These are phyloP conservation scores for Diacarnus erythraeanus DNA, from an alignment of 37 sponge, comb jelly and placozoan genomes.

Conservation along the genomic window DNA sequence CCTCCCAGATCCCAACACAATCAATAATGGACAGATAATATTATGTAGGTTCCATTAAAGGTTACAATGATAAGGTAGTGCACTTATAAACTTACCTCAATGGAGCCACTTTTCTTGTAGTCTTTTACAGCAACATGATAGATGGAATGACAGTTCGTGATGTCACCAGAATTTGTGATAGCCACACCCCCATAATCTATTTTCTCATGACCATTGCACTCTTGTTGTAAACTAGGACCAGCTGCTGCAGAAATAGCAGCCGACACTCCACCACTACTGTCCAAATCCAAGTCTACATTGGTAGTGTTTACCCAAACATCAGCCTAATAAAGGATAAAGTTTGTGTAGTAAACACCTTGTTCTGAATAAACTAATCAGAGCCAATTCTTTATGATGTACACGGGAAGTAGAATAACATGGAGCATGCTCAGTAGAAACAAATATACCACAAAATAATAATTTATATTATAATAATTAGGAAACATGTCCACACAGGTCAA, in stretches of 20 bases:
- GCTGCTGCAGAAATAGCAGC: slow-evolving; percentile 37
- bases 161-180: slow-evolving; percentile 33
- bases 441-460: no score
- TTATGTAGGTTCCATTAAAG: neutral
- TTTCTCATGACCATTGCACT: slow-evolving; percentile 4
- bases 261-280: slow-evolving; percentile 23
- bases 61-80: neutral
- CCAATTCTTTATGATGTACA: no score
- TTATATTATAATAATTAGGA: no score
- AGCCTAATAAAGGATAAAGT: no score
- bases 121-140: slow-evolving; percentile 16
- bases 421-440: no score
- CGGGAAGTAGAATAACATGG: no score
- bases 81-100: slow-evolving; percentile 4
- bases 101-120: neutral
- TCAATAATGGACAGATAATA: no score
- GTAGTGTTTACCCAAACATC: slow-evolving; percentile 61
- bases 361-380: no score
- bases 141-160: slow-evolving; percentile 29
- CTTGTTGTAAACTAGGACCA: slow-evolving; percentile 31
- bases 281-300: slow-evolving; percentile 16
- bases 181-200: slow-evolving; percentile 35
- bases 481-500: no score
- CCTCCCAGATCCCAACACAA: no score
- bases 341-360: no score